Evolutionary conservation across 2,113 vertebrate species (phyloP).

Genomic region (Channa argus): DNA sequence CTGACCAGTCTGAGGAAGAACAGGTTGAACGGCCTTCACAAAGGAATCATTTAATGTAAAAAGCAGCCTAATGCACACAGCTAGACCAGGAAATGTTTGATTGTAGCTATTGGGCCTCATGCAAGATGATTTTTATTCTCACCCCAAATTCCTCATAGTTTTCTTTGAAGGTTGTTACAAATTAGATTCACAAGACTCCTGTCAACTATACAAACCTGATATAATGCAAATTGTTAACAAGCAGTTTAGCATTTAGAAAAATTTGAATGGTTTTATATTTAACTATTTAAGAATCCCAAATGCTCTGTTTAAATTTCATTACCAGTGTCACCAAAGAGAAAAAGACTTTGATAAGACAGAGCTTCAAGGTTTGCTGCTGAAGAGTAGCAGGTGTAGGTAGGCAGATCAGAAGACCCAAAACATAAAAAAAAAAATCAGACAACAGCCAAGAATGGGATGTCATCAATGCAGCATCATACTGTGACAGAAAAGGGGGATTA

Average conservation of each 20-base stretch:
- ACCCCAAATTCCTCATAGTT: not conserved
- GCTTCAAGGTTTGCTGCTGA: not conserved
- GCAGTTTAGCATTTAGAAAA: not conserved
- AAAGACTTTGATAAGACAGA: too few species aligned
- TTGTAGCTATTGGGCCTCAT: slow-evolving; percentile 4
- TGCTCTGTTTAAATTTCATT: not conserved
- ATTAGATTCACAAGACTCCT: not conserved
- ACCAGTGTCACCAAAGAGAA: not conserved
- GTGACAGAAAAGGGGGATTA: not conserved
- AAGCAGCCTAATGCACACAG: slow-evolving; percentile 21
- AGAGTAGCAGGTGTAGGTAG: not conserved
- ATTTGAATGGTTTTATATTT: too few species aligned
- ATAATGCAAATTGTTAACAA: not conserved
- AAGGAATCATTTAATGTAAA: slow-evolving; percentile 26
- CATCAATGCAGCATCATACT: not conserved
- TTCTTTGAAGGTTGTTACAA: not conserved
- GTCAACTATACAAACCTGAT: not conserved
- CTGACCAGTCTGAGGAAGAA: slow-evolving; percentile 6
- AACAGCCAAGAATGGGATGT: not conserved
- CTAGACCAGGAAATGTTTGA: slow-evolving; percentile 16
- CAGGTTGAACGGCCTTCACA: not conserved
- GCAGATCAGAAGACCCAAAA: too few species aligned
- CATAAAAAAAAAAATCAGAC: not conserved
- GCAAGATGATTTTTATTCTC: slow-evolving; percentile 11
- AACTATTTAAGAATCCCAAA: too few species aligned